Percentiles rank a stretch among this genome's conserved stretches.
Evolutionary conservation across 2,888 invertebrate species (phyloP).

Genomic region (Parnassius apollo): DNA sequence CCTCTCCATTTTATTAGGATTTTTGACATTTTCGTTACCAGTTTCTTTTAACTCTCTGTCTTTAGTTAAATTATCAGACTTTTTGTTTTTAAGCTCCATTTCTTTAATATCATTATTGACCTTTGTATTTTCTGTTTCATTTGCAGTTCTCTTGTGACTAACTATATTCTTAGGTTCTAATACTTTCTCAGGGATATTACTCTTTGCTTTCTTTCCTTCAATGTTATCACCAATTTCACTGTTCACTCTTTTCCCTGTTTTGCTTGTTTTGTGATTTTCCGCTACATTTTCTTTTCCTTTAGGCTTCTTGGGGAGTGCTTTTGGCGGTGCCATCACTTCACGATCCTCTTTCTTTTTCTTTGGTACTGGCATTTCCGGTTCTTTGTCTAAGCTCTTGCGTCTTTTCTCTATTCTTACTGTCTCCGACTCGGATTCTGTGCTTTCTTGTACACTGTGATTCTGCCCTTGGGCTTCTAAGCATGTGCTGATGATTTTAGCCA

Average conservation of each 20-base stretch:
- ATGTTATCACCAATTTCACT: neutral
- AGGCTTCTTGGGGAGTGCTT: conserved; percentile 55
- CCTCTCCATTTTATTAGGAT: too few species aligned
- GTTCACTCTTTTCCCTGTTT: neutral
- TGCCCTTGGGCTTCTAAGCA: conserved; percentile 51
- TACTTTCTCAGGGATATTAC: neutral
- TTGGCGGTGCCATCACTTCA: conserved; percentile 67
- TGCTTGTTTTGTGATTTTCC: neutral
- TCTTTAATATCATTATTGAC: neutral
- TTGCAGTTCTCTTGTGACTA: neutral
- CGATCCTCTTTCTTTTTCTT: conserved; percentile 33
- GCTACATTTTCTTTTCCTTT: conserved; percentile 42
- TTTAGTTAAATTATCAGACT: too few species aligned
- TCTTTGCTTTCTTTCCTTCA: neutral
- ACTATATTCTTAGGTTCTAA: neutral
- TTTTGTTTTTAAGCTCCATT: neutral
- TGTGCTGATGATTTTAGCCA: conserved; percentile 59
- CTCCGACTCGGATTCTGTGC: conserved; percentile 46
- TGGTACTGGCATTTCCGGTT: conserved; percentile 33
- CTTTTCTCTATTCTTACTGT: conserved; percentile 36
- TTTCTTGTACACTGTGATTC: conserved; percentile 34
- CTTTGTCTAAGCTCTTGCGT: conserved; percentile 37
- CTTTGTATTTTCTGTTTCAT: neutral
- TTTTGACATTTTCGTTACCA: neutral
- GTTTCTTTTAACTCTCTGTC: neutral